Evolutionary conservation across 1,140 invertebrate species (phyloP).

Genomic region (Lordiphosa clarofinis): DNA sequence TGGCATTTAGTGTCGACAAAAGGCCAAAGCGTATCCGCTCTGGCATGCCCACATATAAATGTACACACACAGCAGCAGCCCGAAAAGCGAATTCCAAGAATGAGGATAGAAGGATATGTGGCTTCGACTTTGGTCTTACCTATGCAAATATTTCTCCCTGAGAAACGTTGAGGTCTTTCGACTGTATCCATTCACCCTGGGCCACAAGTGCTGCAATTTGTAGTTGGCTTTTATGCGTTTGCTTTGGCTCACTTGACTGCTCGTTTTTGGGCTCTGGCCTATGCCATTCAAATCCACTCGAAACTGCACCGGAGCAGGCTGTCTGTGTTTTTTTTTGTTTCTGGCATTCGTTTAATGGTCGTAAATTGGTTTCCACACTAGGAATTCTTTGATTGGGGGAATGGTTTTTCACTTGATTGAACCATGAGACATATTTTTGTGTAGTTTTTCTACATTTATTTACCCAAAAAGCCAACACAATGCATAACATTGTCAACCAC

Average conservation of each 20-base stretch:
- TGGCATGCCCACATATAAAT: slow-evolving; percentile 5
- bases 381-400: slow-evolving; percentile 45
- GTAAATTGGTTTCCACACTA: slow-evolving; percentile 69
- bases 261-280: slow-evolving; percentile 41
- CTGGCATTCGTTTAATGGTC: slow-evolving; percentile 69
- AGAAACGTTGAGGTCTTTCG: slow-evolving; percentile 37
- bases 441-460: slow-evolving; percentile 20
- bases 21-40: slow-evolving; percentile 36
- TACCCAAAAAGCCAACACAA: slow-evolving; percentile 27
- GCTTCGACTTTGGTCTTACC: slow-evolving; percentile 19
- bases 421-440: not conserved
- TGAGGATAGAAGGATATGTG: too few relatives aligned
- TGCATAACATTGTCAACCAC: slow-evolving; percentile 51
- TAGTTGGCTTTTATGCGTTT: slow-evolving; percentile 43
- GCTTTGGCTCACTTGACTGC: slow-evolving; percentile 36
- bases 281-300: slow-evolving; percentile 37
- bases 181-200: slow-evolving; percentile 45
- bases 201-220: slow-evolving; percentile 64
- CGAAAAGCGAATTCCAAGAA: slow-evolving; percentile 28
- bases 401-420: slow-evolving; percentile 2
- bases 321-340: slow-evolving; percentile 43
- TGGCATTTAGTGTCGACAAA: slow-evolving; percentile 46
- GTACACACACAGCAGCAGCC: slow-evolving; percentile 25
- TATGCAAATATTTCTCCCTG: slow-evolving; percentile 56
- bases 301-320: slow-evolving; percentile 26